Conservation (phyloP, 2,113 vertebrate genomes). For the Glaucidium brasilianum region DNA sequence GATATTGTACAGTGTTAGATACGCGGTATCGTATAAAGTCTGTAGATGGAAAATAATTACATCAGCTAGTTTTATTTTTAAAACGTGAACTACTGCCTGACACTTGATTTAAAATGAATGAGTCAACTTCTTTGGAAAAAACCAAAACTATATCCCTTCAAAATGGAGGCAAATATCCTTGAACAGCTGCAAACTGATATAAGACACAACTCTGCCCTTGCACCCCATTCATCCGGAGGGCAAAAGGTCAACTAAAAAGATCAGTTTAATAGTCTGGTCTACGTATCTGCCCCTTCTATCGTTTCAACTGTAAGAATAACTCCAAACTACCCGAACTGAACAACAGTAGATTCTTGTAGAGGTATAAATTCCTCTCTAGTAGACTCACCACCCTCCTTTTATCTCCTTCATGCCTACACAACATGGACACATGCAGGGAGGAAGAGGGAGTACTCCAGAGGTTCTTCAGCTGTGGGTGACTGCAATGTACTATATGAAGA, state of each 20-base stretch:
- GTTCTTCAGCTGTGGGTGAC: not conserved
- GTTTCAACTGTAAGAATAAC: not conserved
- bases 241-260: not conserved
- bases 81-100: not conserved
- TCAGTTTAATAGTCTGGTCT: not conserved
- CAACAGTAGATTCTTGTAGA: not conserved
- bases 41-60: slow-evolving; percentile 56
- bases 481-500: not conserved
- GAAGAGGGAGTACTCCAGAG: not conserved
- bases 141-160: not conserved
- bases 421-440: not conserved
- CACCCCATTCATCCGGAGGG: not conserved
- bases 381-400: not conserved
- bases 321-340: not conserved
- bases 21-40: slow-evolving; percentile 96
- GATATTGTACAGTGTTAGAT: slow-evolving; percentile 98
- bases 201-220: not conserved
- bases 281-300: too few relatives aligned
- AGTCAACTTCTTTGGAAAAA: not conserved
- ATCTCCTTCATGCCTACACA: not conserved
- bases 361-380: not conserved
- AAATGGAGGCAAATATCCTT: not conserved
- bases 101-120: not conserved
- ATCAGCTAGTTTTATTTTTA: not conserved
- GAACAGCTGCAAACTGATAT: not conserved